Base-by-base conservation (phyloP, 2,888 invertebrate genomes). In the Drosophila mercatorum region DNA sequence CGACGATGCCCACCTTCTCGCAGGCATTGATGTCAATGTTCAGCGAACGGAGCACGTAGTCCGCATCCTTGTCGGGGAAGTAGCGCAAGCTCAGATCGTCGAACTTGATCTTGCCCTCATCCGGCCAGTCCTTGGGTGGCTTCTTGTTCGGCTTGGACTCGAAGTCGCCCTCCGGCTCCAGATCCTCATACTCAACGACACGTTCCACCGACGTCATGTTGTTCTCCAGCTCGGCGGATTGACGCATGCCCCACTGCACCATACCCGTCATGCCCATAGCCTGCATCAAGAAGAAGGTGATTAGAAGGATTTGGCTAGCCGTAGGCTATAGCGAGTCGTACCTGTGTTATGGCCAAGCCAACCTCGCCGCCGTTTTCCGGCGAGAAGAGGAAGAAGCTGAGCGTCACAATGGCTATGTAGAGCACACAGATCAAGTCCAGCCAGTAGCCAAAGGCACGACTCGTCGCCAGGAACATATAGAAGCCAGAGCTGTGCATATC, bases 371-470 rank as follows among this genome's bases (percentile, higher is more conserved):
- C 96, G 73, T 94, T 93, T 94, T 94, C 94, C 91, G 93, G 94
- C 40, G 95, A 94, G 58, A 96, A 93, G 0, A 97, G 92, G 62
- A 98, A 95, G 92, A 98, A 97, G 88, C 97, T 97, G 83, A 97
- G 94, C 0, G 98, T 97, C 0, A 98, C 98, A 51, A 97, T 92
- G 0, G 95, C 95, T 68, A 99, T 97, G 93, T 98, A 99, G 6
- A 96, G 77, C 0, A 97, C 95, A 91, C 98, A 98, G 59, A 98
- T 95, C 78, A 97, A 94, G 92, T 99, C 99, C 85, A 99, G 93
- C 95, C 97, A 97, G 89, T 98, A 97, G 0, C 98, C 98, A 90
- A 99, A 98, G 81, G 99, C 98, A 72, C 98, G 95, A 22, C 97
- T 97, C 6, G 97, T 96, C 0, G 97, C 95, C 62, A 99, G 95